A percentile compares a stretch with the other conserved stretches of the same genome.
Evolutionary conservation across 1,140 invertebrate species (phyloP).

Genomic region (Drosophila tropicalis): DNA sequence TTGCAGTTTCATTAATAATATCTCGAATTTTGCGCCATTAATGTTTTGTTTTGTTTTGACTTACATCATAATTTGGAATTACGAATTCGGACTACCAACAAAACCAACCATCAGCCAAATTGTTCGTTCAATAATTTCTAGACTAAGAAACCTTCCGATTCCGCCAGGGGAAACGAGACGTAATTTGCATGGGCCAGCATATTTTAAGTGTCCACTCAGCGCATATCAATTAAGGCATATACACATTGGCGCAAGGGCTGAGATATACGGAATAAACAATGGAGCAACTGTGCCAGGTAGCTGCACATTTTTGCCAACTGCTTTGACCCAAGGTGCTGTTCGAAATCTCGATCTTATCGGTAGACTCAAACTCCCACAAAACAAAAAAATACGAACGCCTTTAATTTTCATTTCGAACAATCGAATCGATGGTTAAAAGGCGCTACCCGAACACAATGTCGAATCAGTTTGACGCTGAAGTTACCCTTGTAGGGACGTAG

Average conservation of each 20-base stretch:
- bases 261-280: not conserved
- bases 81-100: not conserved
- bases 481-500: constrained; percentile 56
- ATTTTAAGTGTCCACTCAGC: constrained; percentile 64
- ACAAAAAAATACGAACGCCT: constrained; percentile 16
- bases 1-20: not conserved
- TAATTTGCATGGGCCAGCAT: constrained; percentile 14
- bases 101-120: not conserved
- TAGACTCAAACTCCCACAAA: constrained; percentile 27
- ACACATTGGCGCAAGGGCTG: not conserved
- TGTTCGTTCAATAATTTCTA: not conserved
- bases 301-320: constrained; percentile 29
- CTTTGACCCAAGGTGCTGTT: constrained; percentile 29
- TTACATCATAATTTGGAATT: not conserved
- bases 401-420: constrained; percentile 16
- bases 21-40: not conserved
- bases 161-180: not conserved
- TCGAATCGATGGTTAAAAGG: constrained; percentile 47
- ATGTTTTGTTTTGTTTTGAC: not conserved
- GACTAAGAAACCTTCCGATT: constrained; percentile 16
- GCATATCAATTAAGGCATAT: constrained; percentile 43
- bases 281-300: constrained; percentile 32
- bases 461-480: constrained; percentile 62
- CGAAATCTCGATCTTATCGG: constrained; percentile 36
- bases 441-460: constrained; percentile 52